Conservation (phyloP, 2,797 vertebrate species). For the Cephalopachus bancanus region DNA sequence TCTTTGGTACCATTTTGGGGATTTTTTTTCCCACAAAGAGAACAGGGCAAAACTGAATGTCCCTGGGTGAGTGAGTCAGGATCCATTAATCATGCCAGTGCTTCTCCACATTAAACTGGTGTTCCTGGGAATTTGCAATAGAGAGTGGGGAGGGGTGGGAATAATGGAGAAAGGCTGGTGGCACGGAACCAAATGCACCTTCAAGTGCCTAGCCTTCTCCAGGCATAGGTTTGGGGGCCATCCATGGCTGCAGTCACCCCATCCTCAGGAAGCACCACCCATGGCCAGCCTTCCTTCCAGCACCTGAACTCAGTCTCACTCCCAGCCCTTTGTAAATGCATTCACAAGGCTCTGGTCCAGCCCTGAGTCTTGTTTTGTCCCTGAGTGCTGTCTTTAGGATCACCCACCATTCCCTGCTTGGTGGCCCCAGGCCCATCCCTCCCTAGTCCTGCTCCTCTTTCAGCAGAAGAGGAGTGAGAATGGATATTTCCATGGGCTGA, state of each 20-base stretch:
- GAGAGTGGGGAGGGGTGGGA: background rate
- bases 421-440: background rate
- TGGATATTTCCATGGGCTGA: background rate
- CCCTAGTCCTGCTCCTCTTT: background rate
- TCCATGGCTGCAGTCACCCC: background rate
- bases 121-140: background rate
- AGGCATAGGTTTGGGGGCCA: background rate
- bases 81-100: background rate
- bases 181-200: background rate
- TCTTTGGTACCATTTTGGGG: background rate
- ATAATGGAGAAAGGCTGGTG: background rate
- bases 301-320: background rate
- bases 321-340: background rate
- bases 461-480: background rate
- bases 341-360: background rate
- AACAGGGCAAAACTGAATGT: background rate
- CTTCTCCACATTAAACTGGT: background rate
- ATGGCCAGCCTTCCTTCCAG: background rate
- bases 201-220: background rate
- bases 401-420: background rate
- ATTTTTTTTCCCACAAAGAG: conserved; percentile 46
- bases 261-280: background rate
- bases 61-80: background rate
- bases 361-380: background rate
- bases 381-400: background rate